These are phyloP conservation scores for Papilio gigon DNA, from an alignment of 2,888 invertebrate genomes.

Conservation along the genomic window DNA sequence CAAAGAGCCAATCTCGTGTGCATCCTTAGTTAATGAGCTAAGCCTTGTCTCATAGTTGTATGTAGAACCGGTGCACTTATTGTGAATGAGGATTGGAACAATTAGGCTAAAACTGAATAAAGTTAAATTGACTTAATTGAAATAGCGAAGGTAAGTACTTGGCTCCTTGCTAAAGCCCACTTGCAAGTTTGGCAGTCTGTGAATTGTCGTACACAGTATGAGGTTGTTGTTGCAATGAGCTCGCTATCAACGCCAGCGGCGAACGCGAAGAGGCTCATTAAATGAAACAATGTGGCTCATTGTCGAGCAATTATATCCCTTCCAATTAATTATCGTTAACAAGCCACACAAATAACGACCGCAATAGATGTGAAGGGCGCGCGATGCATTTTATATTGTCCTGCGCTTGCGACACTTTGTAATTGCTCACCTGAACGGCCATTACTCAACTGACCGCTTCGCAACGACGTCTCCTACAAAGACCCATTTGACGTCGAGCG, in stretches of 20 bases:
- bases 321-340: background rate
- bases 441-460: background rate
- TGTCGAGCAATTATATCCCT: background rate
- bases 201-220: background rate
- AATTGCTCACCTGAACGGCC: background rate
- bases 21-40: background rate
- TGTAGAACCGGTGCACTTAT: background rate
- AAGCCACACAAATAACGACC: background rate
- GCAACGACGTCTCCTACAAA: background rate
- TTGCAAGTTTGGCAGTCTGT: too few species aligned
- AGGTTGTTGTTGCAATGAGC: too few species aligned
- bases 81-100: background rate
- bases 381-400: background rate
- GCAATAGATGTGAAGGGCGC: conserved; percentile 4
- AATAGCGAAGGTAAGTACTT: too few species aligned
- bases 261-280: background rate
- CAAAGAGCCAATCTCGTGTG: background rate
- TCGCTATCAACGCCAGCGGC: too few species aligned
- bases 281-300: background rate
- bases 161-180: too few species aligned
- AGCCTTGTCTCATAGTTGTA: background rate
- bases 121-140: background rate
- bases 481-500: background rate
- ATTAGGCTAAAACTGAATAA: background rate
- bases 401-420: background rate